A percentile compares a stretch with the other conserved stretches of the same genome.
Conservation (phyloP, 2,888 invertebrate genomes). For the Luperina testacea region DNA sequence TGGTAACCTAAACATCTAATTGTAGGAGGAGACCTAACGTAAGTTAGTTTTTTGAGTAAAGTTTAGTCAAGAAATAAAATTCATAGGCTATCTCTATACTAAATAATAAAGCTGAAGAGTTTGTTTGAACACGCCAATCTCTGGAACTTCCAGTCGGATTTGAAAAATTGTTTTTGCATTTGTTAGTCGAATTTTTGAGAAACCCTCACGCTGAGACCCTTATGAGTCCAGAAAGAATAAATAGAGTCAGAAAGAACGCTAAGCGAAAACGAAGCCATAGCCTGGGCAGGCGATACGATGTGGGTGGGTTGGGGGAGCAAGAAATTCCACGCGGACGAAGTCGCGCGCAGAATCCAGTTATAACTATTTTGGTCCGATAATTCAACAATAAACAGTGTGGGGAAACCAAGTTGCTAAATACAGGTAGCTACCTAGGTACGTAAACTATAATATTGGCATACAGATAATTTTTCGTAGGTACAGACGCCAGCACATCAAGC, state of each 20-base stretch:
- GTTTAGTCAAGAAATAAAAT: neutral
- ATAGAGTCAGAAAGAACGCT: neutral
- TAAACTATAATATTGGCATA: neutral
- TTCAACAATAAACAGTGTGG: neutral
- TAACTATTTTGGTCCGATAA: neutral
- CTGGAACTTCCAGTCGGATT: neutral
- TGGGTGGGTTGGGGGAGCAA: no score
- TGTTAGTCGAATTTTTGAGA: neutral
- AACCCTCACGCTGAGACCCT: neutral
- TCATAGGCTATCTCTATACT: neutral
- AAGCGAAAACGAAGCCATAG: no score
- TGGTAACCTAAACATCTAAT: neutral
- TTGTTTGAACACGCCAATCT: neutral
- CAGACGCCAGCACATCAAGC: no score
- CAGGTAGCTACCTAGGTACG: neutral
- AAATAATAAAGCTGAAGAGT: neutral
- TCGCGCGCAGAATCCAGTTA: neutral
- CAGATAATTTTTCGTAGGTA: neutral
- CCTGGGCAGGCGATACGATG: no score
- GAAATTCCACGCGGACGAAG: no score
- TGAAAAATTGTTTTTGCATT: neutral
- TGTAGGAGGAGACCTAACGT: neutral
- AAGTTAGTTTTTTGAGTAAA: neutral
- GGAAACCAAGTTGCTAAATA: neutral
- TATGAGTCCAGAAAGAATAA: neutral